Evolutionary conservation across 2,888 invertebrate species (phyloP).

Genomic region (Pollenia labialis): DNA sequence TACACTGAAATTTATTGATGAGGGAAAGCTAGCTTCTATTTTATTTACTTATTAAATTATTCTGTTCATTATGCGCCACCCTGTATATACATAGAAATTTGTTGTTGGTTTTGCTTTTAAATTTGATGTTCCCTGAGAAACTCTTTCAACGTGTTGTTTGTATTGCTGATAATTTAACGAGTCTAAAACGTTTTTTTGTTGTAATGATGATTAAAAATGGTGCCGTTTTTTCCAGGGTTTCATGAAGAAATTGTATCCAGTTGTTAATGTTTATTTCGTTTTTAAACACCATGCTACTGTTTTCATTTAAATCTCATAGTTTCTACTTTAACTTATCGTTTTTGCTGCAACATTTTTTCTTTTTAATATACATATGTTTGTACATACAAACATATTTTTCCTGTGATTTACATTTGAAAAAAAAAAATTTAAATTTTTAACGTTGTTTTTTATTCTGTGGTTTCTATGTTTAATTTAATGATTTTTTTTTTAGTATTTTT

Average conservation of each 20-base stretch:
- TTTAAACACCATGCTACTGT: not conserved
- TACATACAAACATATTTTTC: no score
- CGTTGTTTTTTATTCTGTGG: constrained; percentile 46
- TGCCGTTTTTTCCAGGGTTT: not conserved
- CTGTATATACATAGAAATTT: no score
- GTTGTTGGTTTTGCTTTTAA: no score
- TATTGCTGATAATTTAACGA: no score
- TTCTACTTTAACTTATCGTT: constrained; percentile 38
- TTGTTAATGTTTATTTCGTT: not conserved
- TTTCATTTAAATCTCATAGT: not conserved
- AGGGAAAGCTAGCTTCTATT: no score
- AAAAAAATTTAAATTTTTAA: constrained; percentile 18
- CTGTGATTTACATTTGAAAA: constrained; percentile 2
- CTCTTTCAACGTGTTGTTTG: no score
- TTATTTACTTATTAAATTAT: no score
- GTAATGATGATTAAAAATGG: not conserved
- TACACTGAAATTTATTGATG: no score
- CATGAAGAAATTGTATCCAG: not conserved
- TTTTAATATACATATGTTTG: no score
- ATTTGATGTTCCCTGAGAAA: no score
- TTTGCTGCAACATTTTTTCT: not conserved
- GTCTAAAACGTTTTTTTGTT: no score
- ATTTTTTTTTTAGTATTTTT: constrained; percentile 44
- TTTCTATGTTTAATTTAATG: constrained; percentile 44
- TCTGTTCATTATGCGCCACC: no score